Conservation (phyloP, 1,140 invertebrate species). For the Pristionchus pacificus region DNA sequence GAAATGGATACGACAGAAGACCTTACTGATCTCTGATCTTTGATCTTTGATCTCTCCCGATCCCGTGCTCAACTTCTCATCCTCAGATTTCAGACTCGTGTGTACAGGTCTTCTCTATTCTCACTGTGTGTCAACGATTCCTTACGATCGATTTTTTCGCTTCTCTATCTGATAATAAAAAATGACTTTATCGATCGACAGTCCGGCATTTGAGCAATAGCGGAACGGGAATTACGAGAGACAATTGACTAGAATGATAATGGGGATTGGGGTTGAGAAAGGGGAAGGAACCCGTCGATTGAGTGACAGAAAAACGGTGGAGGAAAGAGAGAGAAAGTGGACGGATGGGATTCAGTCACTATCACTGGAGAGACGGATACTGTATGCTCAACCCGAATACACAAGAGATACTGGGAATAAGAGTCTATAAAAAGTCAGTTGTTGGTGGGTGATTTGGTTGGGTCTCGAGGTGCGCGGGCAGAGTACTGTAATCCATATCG, state of each 20-base stretch:
- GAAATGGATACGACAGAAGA: constrained; percentile 16
- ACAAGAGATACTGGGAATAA: no score
- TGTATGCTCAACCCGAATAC: no score
- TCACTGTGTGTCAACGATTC: neutral
- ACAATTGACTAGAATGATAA: neutral
- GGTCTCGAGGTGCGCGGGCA: no score
- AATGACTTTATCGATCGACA: neutral
- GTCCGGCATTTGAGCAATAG: neutral
- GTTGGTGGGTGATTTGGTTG: no score
- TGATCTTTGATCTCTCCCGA: neutral
- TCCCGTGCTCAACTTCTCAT: neutral
- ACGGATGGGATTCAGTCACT: no score
- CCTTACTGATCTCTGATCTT: constrained; percentile 19
- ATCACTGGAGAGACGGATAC: no score
- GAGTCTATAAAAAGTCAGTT: no score
- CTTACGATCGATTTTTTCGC: neutral
- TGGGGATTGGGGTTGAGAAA: constrained; percentile 4
- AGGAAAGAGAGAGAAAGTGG: constrained; percentile 1
- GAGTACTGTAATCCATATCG: no score
- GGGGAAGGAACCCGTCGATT: neutral
- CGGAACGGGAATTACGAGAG: neutral
- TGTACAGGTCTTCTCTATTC: neutral
- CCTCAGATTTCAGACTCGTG: constrained; percentile 2
- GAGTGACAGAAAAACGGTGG: constrained; percentile 7
- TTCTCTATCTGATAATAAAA: neutral